Base-by-base conservation (phyloP, 2,113 vertebrate species). In the Oreotrochilus melanogaster region DNA sequence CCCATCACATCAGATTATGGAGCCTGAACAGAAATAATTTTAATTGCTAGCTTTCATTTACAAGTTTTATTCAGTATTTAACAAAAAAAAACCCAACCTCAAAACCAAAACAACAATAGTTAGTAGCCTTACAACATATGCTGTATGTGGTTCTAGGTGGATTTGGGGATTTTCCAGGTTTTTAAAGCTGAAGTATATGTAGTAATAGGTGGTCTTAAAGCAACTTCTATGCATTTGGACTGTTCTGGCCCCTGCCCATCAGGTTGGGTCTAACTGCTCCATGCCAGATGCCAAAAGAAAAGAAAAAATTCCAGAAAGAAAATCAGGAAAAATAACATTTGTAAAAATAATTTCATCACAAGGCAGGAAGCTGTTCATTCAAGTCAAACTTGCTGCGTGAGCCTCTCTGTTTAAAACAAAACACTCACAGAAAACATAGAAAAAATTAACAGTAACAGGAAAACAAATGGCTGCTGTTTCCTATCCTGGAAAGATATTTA, bases 401-500 rank as follows among this genome's bases (percentile, higher is more conserved):
- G 42, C 35, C 53, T 86, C 78, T 80, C 78, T 80, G 39, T 51
- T 89, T 89, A 79, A 88, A 95, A 89, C 19, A 47, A 67, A 89
- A 85, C 21, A 51, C 10, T 30, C 37, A 51, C 27, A 48, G 57
- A 89, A 75, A 75, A 76, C 9, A 37, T 58, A 76, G 62, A 64
- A 70, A 70, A 57, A 71, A 53, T 88, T 91, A 93, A 86, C 66
- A 86, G 48, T 76, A 91, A 74, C 57, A 91, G 57, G 91, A 95
- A 96, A 81, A 75, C 67, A 92, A 94, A 91, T 13, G 35, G 71
- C 76, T 58, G 69, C 48, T 95, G 30, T 35, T 94, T 89, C 83
- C 28, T 78, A 42, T 14, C 60, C 60, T 88, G 39, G 37, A 69
- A 95, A 94, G 93, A 67, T 7, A 25, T 83, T 17, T 74, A 73